These are phyloP conservation scores for Brachionus koreanus DNA, from an alignment of 1,140 invertebrate species.

Conservation along the genomic window DNA sequence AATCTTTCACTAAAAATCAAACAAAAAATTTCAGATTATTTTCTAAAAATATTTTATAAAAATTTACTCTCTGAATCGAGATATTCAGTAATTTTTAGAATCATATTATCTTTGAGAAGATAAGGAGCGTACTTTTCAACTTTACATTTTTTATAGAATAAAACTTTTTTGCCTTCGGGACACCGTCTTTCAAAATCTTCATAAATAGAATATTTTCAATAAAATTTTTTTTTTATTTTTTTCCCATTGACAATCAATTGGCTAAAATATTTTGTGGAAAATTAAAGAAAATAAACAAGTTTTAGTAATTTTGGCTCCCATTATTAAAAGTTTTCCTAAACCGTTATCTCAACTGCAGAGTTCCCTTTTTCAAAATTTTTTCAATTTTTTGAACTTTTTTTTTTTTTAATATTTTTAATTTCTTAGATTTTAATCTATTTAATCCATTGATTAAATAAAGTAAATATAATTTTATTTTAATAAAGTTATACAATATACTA, in stretches of 20 bases:
- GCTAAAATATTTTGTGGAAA: not conserved
- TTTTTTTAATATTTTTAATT: too few relatives aligned
- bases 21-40: not conserved
- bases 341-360: too few relatives aligned
- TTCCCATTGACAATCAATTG: too few relatives aligned
- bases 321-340: too few relatives aligned
- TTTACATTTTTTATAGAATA: slow-evolving; percentile 70
- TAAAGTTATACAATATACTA: too few relatives aligned
- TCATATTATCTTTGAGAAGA: slow-evolving; percentile 67
- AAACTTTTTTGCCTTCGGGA: slow-evolving; percentile 68
- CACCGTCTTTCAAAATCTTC: slow-evolving; percentile 71
- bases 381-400: too few relatives aligned
- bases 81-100: slow-evolving; percentile 67
- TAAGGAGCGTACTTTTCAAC: slow-evolving; percentile 75
- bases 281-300: not conserved
- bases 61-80: slow-evolving; percentile 61
- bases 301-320: too few relatives aligned
- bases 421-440: too few relatives aligned
- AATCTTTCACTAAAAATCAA: not conserved
- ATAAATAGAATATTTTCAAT: slow-evolving; percentile 29
- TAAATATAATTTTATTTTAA: too few relatives aligned
- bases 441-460: too few relatives aligned
- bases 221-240: too few relatives aligned
- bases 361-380: too few relatives aligned
- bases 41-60: not conserved